Evolutionary conservation across 92 coral and sea anemone genomes (phyloP).

Genomic region (Epizoanthus illoricatus): DNA sequence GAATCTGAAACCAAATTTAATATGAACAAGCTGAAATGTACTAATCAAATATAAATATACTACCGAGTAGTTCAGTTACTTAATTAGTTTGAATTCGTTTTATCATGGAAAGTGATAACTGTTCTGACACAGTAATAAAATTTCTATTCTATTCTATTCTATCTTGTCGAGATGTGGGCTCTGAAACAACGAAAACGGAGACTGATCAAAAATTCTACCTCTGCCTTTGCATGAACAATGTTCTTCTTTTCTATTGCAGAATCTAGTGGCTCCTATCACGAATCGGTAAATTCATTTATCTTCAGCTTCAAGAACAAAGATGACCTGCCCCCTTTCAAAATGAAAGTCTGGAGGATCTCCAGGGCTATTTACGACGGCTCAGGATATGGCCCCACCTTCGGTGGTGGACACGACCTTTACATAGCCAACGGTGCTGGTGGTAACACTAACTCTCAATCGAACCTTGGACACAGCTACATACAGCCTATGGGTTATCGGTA

Average conservation of each 20-base stretch:
- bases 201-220: too few species aligned
- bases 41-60: too few species aligned
- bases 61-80: too few species aligned
- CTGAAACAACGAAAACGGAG: too few species aligned
- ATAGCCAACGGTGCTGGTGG: slow-evolving; percentile 55
- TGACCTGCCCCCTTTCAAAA: slow-evolving; percentile 58
- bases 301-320: slow-evolving; percentile 67
- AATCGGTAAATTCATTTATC: slow-evolving; percentile 61
- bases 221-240: too few species aligned
- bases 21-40: too few species aligned
- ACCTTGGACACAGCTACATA: slow-evolving; percentile 54
- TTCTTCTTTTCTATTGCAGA: slow-evolving; percentile 23
- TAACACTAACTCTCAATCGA: slow-evolving; percentile 50
- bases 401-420: slow-evolving; percentile 64
- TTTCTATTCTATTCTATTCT: too few species aligned
- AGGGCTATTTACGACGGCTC: slow-evolving; percentile 60
- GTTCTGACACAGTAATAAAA: too few species aligned
- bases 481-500: slow-evolving; percentile 49
- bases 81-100: too few species aligned
- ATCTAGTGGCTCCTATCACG: slow-evolving; percentile 56
- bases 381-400: slow-evolving; percentile 58
- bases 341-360: slow-evolving; percentile 28
- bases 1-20: too few species aligned
- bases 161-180: too few species aligned
- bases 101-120: too few species aligned